These are phyloP conservation scores for Hylia prasina DNA, from an alignment of 2,113 vertebrate genomes.

Conservation along the genomic window DNA sequence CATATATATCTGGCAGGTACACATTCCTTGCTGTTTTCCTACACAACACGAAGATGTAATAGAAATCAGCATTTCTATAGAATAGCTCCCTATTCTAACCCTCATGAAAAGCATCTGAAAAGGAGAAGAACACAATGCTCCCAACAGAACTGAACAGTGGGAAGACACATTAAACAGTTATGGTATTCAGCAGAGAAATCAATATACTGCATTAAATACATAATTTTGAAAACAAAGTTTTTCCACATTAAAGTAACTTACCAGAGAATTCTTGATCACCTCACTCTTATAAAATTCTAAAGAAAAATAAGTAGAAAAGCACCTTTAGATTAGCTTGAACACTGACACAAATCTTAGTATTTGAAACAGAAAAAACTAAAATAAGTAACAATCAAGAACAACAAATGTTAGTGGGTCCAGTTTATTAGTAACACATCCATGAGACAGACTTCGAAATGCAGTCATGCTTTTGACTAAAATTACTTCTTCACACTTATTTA, in stretches of 20 bases:
- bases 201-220: neutral
- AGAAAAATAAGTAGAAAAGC: conserved; percentile 20
- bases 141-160: neutral
- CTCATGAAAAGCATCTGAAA: neutral
- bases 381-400: neutral
- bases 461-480: neutral
- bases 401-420: neutral
- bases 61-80: neutral
- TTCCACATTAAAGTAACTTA: conserved; percentile 74
- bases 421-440: neutral
- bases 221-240: neutral
- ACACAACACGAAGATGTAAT: neutral
- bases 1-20: neutral
- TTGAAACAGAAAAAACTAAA: neutral
- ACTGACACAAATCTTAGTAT: neutral
- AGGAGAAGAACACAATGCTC: neutral
- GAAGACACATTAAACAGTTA: neutral
- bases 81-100: neutral
- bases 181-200: neutral
- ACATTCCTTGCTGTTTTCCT: neutral
- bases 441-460: neutral
- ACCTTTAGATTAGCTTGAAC: conserved; percentile 13
- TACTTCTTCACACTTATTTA: neutral
- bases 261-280: conserved; percentile 96
- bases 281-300: conserved; percentile 98